Evolutionary conservation across 2,888 invertebrate species (phyloP).

Genomic region (Nezara viridula): DNA sequence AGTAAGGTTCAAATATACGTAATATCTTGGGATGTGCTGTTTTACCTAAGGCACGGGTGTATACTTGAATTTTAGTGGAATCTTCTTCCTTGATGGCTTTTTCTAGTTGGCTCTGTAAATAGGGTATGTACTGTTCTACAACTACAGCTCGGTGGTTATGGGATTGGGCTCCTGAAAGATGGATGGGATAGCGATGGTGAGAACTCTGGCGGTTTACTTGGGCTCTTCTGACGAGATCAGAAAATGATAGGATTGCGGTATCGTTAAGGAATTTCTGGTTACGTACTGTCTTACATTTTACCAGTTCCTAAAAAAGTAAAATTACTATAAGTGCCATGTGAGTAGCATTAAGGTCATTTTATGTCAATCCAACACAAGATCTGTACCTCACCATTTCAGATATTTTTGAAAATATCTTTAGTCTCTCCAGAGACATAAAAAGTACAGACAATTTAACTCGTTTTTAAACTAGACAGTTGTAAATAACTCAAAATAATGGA

Average conservation of each 20-base stretch:
- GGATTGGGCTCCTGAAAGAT: constrained; percentile 76
- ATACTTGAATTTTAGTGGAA: constrained; percentile 74
- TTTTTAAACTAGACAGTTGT: too few relatives aligned
- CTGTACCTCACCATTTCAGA: too few relatives aligned
- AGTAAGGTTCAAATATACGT: constrained; percentile 76
- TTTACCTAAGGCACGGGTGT: constrained; percentile 77
- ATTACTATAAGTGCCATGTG: neutral
- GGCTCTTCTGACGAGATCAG: constrained; percentile 75
- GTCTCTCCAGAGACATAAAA: too few relatives aligned
- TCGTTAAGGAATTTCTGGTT: constrained; percentile 73
- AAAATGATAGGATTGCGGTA: constrained; percentile 74
- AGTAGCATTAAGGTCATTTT: neutral
- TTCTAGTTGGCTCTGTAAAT: constrained; percentile 73
- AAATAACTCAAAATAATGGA: too few relatives aligned
- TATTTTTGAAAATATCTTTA: too few relatives aligned
- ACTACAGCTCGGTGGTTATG: constrained; percentile 72
- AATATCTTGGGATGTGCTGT: constrained; percentile 76
- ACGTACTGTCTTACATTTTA: constrained; percentile 72
- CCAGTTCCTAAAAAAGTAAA: constrained; percentile 69
- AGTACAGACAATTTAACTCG: too few relatives aligned
- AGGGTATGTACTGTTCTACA: constrained; percentile 73
- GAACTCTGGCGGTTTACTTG: constrained; percentile 75
- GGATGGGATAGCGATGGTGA: constrained; percentile 76
- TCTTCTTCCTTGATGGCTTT: constrained; percentile 73
- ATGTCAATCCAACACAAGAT: too few relatives aligned